phyloP scores from a whole-genome alignment of 2,797 vertebrate genomes.

The Merluccius polli region DNA sequence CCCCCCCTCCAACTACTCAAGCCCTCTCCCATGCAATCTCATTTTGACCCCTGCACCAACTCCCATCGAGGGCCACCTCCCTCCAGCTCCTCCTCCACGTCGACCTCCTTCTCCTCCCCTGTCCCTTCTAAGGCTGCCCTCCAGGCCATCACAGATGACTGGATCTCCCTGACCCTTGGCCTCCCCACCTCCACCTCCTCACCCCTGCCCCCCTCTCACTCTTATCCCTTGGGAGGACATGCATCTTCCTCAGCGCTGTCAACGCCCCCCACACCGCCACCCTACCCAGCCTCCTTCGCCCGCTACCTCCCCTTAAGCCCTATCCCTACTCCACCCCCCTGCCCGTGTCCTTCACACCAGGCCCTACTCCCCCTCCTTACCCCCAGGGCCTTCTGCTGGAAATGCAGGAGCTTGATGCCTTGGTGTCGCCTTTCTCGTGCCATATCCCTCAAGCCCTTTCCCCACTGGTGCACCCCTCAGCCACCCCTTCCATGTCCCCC shows the following conservation, averaged over 20 bases:
- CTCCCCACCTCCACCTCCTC: constrained; percentile 40
- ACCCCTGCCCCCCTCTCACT: constrained; percentile 49
- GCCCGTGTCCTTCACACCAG: constrained; percentile 62
- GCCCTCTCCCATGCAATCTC: constrained; percentile 41
- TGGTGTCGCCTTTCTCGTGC: constrained; percentile 44
- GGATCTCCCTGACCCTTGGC: constrained; percentile 74
- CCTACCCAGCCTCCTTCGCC: too few species aligned
- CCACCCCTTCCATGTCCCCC: constrained; percentile 35
- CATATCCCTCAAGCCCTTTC: constrained; percentile 28
- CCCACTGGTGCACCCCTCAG: constrained; percentile 28
- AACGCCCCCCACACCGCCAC: not conserved
- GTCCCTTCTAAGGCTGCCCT: constrained; percentile 57
- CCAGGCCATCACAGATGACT: constrained; percentile 69
- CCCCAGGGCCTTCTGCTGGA: constrained; percentile 57
- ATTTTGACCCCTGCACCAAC: constrained; percentile 41
- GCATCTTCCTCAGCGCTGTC: not conserved
- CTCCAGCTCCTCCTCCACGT: constrained; percentile 61
- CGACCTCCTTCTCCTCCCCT: constrained; percentile 65
- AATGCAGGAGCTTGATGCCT: constrained; percentile 54
- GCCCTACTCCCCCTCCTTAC: constrained; percentile 58
- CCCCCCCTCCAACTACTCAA: constrained; percentile 53
- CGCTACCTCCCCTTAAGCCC: constrained; percentile 43
- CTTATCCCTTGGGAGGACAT: constrained; percentile 35
- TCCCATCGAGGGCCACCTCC: constrained; percentile 56
- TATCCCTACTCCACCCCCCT: constrained; percentile 60